Percentiles rank a stretch among this genome's conserved stretches.
Evolutionary conservation across 2,888 invertebrate genomes (phyloP).

Genomic region (Acrobasis suavella): DNA sequence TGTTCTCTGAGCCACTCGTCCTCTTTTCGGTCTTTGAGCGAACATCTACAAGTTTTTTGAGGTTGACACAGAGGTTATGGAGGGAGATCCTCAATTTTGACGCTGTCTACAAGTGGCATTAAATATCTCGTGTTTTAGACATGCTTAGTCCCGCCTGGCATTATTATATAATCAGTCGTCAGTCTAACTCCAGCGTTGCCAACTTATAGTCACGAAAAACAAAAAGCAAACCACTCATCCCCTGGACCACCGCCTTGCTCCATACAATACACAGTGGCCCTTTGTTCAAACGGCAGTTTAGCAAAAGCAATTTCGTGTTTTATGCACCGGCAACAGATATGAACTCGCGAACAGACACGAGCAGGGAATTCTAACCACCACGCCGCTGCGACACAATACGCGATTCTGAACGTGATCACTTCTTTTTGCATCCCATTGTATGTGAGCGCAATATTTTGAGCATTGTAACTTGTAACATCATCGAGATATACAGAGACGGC

Average conservation of each 20-base stretch:
- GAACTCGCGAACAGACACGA: conserved; percentile 30
- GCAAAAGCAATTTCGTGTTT: conserved; percentile 73
- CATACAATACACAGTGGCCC: conserved; percentile 52
- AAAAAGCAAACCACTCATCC: conserved; percentile 24
- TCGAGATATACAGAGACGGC: no score
- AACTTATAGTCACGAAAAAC: neutral
- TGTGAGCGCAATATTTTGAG: neutral
- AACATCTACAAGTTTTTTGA: no score
- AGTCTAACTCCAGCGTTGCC: no score
- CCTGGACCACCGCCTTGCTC: conserved; percentile 36
- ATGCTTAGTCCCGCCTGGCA: no score
- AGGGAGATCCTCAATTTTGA: no score
- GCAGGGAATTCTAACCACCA: conserved; percentile 19
- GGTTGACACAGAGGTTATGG: no score
- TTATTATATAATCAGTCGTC: no score
- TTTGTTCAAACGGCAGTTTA: conserved; percentile 70
- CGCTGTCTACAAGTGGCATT: no score
- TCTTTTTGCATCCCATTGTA: conserved; percentile 4
- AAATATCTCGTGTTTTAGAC: no score
- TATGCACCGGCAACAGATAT: conserved; percentile 59
- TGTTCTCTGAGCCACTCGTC: no score
- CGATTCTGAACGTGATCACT: conserved; percentile 1
- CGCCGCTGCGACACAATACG: conserved; percentile 8
- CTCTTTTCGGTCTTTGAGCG: no score
- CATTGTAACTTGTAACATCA: no score